Evolutionary conservation across 2,888 invertebrate species (phyloP), one percentile per base, ranked within the genome.

Genomic region (Leptinotarsa tumamoca): DNA sequence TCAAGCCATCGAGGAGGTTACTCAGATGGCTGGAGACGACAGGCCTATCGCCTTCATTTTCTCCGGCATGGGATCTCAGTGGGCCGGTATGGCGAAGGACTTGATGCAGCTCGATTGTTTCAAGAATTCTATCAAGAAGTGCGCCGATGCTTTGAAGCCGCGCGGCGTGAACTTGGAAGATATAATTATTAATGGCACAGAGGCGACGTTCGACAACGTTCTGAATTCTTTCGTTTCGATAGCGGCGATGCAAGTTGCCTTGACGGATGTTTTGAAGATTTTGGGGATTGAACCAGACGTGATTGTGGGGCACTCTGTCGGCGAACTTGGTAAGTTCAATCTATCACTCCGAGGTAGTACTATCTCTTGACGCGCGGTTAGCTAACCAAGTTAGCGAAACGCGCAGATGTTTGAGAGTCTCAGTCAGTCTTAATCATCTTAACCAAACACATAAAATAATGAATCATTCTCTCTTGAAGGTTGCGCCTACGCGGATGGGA

Each of bases 41-140:
- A 92, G 95, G 17, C 97, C 98, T 1, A 89, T 98, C 73, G 99
- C 98, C 96, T 99, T 93, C 89, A 92, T 99, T 79, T 99, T 97
- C 90, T 95, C 98, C 67, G 99, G 99, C 76, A 99, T 99, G 99
- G 99, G 99, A 17, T 95, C 96, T 61, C 99, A 99, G 89, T 99
- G 98, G 98, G 92, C 95, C 68, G 97, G 96, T 84, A 99, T 99
- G 98, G 98, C 94, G 17, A 93, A 93, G 85, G 92, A 94, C 76
- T 91, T 99, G 81, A 94, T 98, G 93, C 89, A 91, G 78, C 90
- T 99, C 79, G 95, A 96, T 72, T 89, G 90, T 1, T 98, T 98
- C 90, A 93, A 93, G 79, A 91, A 92, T 72, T 94, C 96, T 75
- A 92, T 99, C 81, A 90, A 91, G 80, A 92, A 92, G 78, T 94